A percentile compares a stretch with the other conserved stretches of the same genome.
phyloP scores from a whole-genome alignment of 2,888 invertebrate species.

The Anoplius nigerrimus region DNA sequence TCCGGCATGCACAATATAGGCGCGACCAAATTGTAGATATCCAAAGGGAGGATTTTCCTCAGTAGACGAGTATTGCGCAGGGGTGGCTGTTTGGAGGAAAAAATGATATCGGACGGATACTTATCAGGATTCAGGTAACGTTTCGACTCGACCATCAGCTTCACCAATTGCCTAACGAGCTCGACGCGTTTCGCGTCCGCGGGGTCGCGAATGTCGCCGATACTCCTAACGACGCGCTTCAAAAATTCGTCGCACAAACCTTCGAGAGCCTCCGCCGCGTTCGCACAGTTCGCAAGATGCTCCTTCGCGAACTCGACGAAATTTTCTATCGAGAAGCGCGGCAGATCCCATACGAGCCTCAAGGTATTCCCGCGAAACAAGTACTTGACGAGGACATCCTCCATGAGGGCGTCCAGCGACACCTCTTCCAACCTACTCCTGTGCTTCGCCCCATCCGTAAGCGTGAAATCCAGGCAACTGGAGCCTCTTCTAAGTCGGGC shows the following conservation, averaged over 20 bases:
- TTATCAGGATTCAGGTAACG: constrained; percentile 57
- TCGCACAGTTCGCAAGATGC: constrained; percentile 16
- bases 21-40: constrained; percentile 64
- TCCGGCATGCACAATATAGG: constrained; percentile 63
- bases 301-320: constrained; percentile 39
- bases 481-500: constrained; percentile 22
- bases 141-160: constrained; percentile 64
- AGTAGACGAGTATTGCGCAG: constrained; percentile 61
- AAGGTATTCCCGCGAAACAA: neutral
- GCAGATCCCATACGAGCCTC: constrained; percentile 18
- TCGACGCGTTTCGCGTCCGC: constrained; percentile 38
- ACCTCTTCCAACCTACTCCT: neutral
- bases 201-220: neutral
- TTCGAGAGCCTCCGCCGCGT: constrained; percentile 46
- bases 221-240: constrained; percentile 27
- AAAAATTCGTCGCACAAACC: constrained; percentile 57
- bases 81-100: constrained; percentile 63
- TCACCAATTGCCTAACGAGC: constrained; percentile 54
- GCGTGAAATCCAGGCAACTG: constrained; percentile 25
- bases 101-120: constrained; percentile 58
- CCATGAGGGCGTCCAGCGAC: neutral
- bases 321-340: constrained; percentile 43
- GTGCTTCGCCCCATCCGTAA: neutral
- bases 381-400: neutral
- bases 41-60: constrained; percentile 55